Conservation (phyloP, 2,113 vertebrate species). For the Ginglymostoma cirratum region DNA sequence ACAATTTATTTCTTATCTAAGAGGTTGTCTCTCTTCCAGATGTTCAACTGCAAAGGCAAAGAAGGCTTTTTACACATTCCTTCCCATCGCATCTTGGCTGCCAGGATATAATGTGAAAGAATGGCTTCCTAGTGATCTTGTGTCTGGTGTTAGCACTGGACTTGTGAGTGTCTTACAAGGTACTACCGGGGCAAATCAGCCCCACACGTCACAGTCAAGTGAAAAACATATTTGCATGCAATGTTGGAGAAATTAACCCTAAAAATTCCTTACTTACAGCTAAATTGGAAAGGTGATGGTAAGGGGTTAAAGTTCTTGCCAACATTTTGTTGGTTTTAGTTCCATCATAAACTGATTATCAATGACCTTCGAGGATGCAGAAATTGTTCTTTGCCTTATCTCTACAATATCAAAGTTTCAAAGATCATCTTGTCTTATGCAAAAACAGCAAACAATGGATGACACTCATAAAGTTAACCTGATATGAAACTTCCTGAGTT, state of each 20-base stretch:
- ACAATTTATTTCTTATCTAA: background rate
- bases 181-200: conserved; percentile 45
- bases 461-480: background rate
- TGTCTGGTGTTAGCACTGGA: conserved; percentile 87
- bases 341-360: background rate
- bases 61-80: conserved; percentile 58
- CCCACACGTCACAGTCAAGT: too few species aligned
- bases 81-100: conserved; percentile 78
- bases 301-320: background rate
- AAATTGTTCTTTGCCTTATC: background rate
- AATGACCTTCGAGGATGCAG: background rate
- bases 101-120: conserved; percentile 72
- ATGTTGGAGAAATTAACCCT: background rate
- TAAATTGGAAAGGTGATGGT: background rate
- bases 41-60: conserved; percentile 71
- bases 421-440: background rate
- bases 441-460: background rate
- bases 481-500: background rate
- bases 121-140: conserved; percentile 79
- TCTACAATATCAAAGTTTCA: background rate
- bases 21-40: conserved; percentile 52
- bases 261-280: background rate
- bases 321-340: background rate
- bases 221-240: background rate
- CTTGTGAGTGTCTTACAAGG: conserved; percentile 93